Conservation (phyloP, 2,888 invertebrate species). For the Ichneumon xanthorius region DNA sequence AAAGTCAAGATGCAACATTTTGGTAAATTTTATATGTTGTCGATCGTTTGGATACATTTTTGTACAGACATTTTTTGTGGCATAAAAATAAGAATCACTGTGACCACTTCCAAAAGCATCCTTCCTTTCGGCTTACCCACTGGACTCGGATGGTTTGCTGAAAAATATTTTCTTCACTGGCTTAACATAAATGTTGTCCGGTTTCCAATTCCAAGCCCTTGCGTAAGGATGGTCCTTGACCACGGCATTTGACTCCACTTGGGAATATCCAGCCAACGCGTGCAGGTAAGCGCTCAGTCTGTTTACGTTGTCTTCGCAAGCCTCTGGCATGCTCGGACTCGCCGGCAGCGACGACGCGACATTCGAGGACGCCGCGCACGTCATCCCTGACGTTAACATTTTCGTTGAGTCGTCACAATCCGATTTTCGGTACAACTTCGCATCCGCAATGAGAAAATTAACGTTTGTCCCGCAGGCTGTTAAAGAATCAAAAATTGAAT, state of each 20-base stretch:
- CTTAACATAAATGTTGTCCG: slow-evolving; percentile 88
- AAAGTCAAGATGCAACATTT: not conserved
- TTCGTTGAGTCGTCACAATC: slow-evolving; percentile 26
- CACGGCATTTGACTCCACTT: slow-evolving; percentile 84
- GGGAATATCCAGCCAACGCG: slow-evolving; percentile 80
- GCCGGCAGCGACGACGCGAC: slow-evolving; percentile 38
- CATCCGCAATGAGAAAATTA: not conserved
- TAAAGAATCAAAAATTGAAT: not conserved
- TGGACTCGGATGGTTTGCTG: slow-evolving; percentile 17
- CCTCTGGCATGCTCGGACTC: slow-evolving; percentile 50
- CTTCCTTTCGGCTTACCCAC: slow-evolving; percentile 13
- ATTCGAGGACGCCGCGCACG: slow-evolving; percentile 20
- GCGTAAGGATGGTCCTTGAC: slow-evolving; percentile 91
- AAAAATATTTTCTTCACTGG: slow-evolving; percentile 87
- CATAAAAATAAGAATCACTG: not conserved
- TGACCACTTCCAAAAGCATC: not conserved
- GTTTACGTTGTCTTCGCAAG: slow-evolving; percentile 85
- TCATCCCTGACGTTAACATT: slow-evolving; percentile 60
- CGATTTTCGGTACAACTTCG: not conserved
- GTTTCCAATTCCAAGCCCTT: slow-evolving; percentile 89
- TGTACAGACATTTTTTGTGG: too few relatives aligned
- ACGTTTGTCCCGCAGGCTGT: not conserved
- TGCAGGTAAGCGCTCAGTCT: slow-evolving; percentile 83
- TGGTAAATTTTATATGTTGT: too few relatives aligned
- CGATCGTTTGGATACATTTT: too few relatives aligned